phyloP scores from a whole-genome alignment of 2,888 invertebrate species.

The Brachylomia viminalis region DNA sequence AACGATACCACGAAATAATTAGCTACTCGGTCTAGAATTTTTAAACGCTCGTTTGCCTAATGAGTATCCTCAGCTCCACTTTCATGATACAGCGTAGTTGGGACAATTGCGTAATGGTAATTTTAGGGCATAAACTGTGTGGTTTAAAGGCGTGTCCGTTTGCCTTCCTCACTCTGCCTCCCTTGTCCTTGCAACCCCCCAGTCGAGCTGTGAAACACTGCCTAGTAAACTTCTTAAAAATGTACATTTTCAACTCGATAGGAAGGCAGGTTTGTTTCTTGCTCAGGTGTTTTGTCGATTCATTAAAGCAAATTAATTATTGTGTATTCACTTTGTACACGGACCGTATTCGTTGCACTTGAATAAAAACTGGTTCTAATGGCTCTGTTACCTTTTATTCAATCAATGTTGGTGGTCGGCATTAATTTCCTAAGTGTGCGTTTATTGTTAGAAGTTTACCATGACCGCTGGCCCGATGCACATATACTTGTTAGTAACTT shows the following conservation, averaged over 20 bases:
- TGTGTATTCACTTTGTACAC: conserved; percentile 44
- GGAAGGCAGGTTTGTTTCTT: conserved; percentile 9
- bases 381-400: conserved; percentile 62
- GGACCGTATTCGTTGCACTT: conserved; percentile 48
- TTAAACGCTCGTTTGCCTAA: conserved; percentile 35
- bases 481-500: conserved; percentile 79
- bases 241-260: conserved; percentile 34
- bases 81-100: conserved; percentile 39
- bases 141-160: conserved; percentile 56
- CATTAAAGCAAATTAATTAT: conserved; percentile 29
- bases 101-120: conserved; percentile 65
- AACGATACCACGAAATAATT: conserved; percentile 6
- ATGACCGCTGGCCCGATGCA: conserved; percentile 81
- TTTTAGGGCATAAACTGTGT: conserved; percentile 58
- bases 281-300: conserved; percentile 14
- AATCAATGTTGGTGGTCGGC: conserved; percentile 75
- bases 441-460: conserved; percentile 84
- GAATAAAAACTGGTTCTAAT: conserved; percentile 64
- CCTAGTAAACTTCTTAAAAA: conserved; percentile 47
- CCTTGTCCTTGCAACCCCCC: conserved; percentile 63
- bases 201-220: conserved; percentile 46
- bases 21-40: conserved; percentile 24
- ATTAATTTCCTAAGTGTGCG: conserved; percentile 77
- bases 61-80: conserved; percentile 32
- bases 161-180: conserved; percentile 60